These are phyloP conservation scores for Scaptomyza reducta DNA, from an alignment of 2,888 invertebrate genomes.

Conservation along the genomic window DNA sequence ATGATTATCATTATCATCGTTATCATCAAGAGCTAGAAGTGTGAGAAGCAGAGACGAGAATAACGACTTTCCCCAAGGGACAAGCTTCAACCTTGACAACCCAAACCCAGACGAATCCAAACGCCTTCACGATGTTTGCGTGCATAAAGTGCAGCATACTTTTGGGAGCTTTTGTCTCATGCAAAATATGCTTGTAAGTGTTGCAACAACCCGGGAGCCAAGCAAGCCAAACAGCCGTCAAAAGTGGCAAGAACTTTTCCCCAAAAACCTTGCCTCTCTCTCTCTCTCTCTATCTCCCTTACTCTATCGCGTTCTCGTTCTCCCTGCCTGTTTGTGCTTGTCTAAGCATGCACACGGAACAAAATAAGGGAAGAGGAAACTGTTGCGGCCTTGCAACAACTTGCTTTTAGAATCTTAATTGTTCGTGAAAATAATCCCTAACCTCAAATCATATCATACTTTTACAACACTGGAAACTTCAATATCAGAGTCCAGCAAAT, in stretches of 20 bases:
- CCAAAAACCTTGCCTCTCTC: background rate
- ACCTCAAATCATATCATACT: too few species aligned
- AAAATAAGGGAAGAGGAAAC: too few species aligned
- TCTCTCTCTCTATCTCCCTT: background rate
- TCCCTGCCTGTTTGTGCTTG: slow-evolving; percentile 16
- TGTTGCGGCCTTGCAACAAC: too few species aligned
- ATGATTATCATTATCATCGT: slow-evolving; percentile 24
- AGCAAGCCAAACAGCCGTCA: background rate
- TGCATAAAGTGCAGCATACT: slow-evolving; percentile 74
- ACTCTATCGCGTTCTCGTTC: too few species aligned
- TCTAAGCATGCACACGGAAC: slow-evolving; percentile 19
- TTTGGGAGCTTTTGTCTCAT: slow-evolving; percentile 65
- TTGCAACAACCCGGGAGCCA: slow-evolving; percentile 17
- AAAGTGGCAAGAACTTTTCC: slow-evolving; percentile 38
- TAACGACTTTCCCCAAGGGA: slow-evolving; percentile 9
- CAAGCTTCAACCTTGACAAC: slow-evolving; percentile 6
- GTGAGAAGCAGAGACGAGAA: background rate
- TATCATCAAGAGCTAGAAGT: slow-evolving; percentile 10
- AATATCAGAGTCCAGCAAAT: too few species aligned
- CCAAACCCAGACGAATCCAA: background rate
- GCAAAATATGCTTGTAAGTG: slow-evolving; percentile 54
- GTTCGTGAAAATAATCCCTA: too few species aligned
- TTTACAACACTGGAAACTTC: too few species aligned
- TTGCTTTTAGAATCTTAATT: too few species aligned
- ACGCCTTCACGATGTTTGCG: slow-evolving; percentile 54